Conservation (phyloP, 2,113 vertebrate species). For the Phylloscopus trochiloides region DNA sequence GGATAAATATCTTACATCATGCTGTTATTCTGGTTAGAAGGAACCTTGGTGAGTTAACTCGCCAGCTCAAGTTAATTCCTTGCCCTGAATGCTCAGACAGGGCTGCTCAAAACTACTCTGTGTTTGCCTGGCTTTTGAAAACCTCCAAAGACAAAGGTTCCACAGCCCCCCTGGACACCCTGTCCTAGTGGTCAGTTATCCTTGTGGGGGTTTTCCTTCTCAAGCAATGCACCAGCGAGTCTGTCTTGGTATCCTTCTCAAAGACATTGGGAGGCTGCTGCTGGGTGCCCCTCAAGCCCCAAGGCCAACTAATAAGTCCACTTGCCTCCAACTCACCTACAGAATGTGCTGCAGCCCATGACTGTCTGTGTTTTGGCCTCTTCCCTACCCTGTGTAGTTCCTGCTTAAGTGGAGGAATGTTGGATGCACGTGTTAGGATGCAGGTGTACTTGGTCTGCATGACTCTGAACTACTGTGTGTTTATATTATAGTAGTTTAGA, state of each 20-base stretch:
- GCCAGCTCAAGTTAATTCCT: neutral
- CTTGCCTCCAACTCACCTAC: rapidly evolving
- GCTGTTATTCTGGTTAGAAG: neutral
- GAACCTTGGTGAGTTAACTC: neutral
- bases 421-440: neutral
- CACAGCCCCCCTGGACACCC: neutral
- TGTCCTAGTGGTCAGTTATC: neutral
- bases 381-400: neutral
- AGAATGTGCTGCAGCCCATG: neutral
- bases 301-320: neutral
- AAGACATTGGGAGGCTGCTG: neutral
- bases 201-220: neutral
- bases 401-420: neutral
- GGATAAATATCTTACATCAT: neutral
- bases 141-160: neutral
- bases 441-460: neutral
- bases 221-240: neutral
- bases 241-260: neutral
- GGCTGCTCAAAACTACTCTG: neutral
- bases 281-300: neutral
- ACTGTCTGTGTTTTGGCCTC: neutral
- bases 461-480: neutral
- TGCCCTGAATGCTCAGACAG: neutral
- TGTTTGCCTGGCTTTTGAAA: neutral
- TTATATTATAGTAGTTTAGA: neutral